Evolutionary conservation across 1,140 invertebrate species (phyloP).

Genomic region (Leptinotarsa lineolata): DNA sequence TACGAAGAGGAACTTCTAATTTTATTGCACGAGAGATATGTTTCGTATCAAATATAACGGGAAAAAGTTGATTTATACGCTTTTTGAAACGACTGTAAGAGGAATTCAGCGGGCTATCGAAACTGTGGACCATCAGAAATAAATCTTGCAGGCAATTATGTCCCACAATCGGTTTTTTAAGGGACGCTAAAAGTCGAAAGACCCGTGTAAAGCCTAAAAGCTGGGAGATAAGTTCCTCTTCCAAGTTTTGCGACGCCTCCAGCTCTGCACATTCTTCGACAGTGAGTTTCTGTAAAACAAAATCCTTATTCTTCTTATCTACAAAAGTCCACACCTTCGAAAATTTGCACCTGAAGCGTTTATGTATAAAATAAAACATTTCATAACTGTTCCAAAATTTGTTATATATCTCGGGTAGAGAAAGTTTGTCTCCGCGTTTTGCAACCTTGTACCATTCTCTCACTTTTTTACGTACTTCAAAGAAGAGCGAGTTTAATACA

Average conservation of each 20-base stretch:
- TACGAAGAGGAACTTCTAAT: constrained; percentile 57
- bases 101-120: constrained; percentile 70
- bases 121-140: constrained; percentile 73
- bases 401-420: constrained; percentile 34
- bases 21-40: constrained; percentile 65
- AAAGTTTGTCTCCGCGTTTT: constrained; percentile 38
- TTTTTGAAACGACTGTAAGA: constrained; percentile 69
- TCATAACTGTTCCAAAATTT: constrained; percentile 40
- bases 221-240: constrained; percentile 60
- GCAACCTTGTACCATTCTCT: constrained; percentile 48
- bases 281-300: constrained; percentile 54
- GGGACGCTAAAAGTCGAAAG: constrained; percentile 62
- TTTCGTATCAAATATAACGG: constrained; percentile 75
- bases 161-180: constrained; percentile 73
- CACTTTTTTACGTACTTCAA: constrained; percentile 45
- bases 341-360: constrained; percentile 61
- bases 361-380: constrained; percentile 59
- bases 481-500: constrained; percentile 39
- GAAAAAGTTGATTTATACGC: constrained; percentile 67
- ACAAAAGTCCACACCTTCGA: constrained; percentile 59
- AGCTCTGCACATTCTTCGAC: constrained; percentile 45
- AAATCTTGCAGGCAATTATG: constrained; percentile 77
- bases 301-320: constrained; percentile 56
- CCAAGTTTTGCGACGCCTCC: constrained; percentile 47
- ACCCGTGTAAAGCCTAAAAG: constrained; percentile 71